Conservation (phyloP, 2,888 invertebrate species). For the Camptogramma bilineatum region DNA sequence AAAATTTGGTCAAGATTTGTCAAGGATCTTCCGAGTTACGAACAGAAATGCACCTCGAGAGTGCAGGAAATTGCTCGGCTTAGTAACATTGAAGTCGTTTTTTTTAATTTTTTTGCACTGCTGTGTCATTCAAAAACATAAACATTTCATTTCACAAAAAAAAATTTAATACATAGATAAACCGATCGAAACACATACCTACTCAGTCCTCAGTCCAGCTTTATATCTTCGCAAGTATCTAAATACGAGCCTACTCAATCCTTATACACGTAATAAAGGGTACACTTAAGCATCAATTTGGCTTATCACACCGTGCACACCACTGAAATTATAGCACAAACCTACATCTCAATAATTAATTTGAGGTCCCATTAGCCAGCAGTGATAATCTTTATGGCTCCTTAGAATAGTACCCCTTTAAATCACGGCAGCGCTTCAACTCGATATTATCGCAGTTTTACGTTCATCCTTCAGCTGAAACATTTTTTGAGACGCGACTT, state of each 20-base stretch:
- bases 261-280: slow-evolving; percentile 29
- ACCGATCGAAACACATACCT: no score
- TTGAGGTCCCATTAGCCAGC: slow-evolving; percentile 68
- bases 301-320: slow-evolving; percentile 44
- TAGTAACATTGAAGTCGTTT: no score
- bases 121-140: no score
- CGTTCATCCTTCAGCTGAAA: slow-evolving; percentile 38
- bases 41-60: no score
- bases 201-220: no score
- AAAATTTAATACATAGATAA: no score
- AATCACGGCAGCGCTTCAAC: slow-evolving; percentile 56
- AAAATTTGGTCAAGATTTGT: no score
- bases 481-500: slow-evolving; percentile 13
- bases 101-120: no score
- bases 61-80: no score
- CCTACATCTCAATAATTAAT: slow-evolving; percentile 73
- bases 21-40: no score
- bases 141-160: no score
- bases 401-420: slow-evolving; percentile 62
- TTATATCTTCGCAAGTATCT: no score
- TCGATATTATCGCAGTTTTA: slow-evolving; percentile 58
- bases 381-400: slow-evolving; percentile 75
- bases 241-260: neutral
- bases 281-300: slow-evolving; percentile 40
- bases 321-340: slow-evolving; percentile 46